Evolutionary conservation across 2,113 vertebrate genomes (phyloP).

Genomic region (Recurvirostra avosetta): DNA sequence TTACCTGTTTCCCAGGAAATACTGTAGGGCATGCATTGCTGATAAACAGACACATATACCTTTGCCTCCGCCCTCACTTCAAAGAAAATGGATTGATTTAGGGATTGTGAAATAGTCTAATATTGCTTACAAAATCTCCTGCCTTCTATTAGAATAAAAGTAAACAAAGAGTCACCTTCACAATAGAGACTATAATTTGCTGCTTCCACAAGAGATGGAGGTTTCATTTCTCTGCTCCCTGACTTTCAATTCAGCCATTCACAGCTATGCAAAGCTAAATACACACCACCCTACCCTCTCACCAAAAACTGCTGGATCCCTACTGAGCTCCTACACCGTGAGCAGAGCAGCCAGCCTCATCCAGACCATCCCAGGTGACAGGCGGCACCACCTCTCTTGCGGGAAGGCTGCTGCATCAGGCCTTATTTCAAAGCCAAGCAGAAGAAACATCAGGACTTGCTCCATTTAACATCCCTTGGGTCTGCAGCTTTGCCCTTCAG

Average conservation of each 20-base stretch:
- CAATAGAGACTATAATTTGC: neutral
- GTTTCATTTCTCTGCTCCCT: neutral
- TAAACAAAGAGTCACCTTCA: neutral
- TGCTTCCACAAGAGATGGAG: neutral
- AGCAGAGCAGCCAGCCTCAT: neutral
- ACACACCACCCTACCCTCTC: neutral
- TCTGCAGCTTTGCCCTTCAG: neutral
- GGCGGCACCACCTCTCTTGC: neutral
- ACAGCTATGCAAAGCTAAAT: neutral
- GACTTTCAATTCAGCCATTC: neutral
- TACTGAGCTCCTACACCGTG: rapidly evolving
- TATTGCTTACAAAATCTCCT: neutral
- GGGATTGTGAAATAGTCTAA: neutral
- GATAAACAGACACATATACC: neutral
- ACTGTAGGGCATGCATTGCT: neutral
- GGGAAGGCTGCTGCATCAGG: neutral
- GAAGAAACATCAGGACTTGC: neutral
- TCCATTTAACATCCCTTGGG: neutral
- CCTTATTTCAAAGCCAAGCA: neutral
- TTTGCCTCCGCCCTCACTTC: neutral
- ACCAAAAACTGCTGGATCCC: neutral
- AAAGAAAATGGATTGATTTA: neutral
- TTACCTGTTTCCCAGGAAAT: neutral
- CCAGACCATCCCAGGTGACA: rapidly evolving
- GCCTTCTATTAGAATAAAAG: neutral